Conservation (phyloP, 2,888 invertebrate species). For the Automeris io region DNA sequence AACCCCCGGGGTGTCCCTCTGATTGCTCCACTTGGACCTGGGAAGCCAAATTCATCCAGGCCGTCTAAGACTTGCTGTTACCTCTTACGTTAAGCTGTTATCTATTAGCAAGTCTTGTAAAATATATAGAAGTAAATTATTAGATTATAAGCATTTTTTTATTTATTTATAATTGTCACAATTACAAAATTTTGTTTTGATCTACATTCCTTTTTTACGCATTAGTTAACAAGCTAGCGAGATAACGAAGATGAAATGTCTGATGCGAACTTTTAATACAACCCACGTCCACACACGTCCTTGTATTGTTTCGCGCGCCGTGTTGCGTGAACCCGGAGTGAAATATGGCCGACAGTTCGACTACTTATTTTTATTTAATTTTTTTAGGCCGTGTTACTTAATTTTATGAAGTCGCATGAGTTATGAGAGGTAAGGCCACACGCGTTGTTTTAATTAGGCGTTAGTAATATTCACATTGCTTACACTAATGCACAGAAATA, state of each 20-base stretch:
- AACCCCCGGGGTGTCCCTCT: too few relatives aligned
- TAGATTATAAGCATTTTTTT: too few relatives aligned
- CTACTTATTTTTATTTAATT: slow-evolving; percentile 69
- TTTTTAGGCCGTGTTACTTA: slow-evolving; percentile 71
- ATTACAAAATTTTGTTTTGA: too few relatives aligned
- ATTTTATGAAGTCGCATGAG: slow-evolving; percentile 75
- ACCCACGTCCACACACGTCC: slow-evolving; percentile 53
- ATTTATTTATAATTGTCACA: too few relatives aligned
- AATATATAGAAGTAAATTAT: too few relatives aligned
- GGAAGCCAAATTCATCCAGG: too few relatives aligned
- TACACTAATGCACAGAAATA: too few relatives aligned
- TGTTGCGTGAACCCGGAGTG: slow-evolving; percentile 71
- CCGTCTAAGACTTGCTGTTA: too few relatives aligned
- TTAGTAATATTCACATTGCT: slow-evolving; percentile 11
- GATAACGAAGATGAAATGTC: slow-evolving; percentile 21
- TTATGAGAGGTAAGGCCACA: slow-evolving; percentile 73
- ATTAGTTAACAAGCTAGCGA: slow-evolving; percentile 5
- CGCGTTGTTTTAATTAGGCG: slow-evolving; percentile 66
- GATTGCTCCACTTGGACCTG: too few relatives aligned
- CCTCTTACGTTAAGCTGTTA: too few relatives aligned
- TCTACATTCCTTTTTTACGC: too few relatives aligned
- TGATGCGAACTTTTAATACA: slow-evolving; percentile 36
- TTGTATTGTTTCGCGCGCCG: slow-evolving; percentile 74
- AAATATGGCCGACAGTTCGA: slow-evolving; percentile 69
- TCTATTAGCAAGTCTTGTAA: too few relatives aligned